Evolutionary conservation across 2,113 vertebrate genomes (phyloP), one percentile per base, ranked within the genome.

Genomic region (Platysternon megacephalum): DNA sequence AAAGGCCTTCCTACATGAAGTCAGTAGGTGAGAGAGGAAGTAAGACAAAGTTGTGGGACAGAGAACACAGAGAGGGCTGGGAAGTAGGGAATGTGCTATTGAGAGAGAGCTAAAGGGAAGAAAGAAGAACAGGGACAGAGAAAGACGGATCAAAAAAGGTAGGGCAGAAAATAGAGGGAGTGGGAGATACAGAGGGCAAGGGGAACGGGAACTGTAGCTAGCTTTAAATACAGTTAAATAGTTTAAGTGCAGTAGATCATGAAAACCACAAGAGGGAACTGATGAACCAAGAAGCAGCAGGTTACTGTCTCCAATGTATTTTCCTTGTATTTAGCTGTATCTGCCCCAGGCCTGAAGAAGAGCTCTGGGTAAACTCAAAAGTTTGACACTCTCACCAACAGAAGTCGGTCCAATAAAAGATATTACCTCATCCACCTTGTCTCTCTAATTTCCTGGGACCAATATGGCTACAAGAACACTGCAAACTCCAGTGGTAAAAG

Each of bases 181-280:
- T 7, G 49, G 52, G 22, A 53, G 17, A 21, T n/a, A 52, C 49
- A 42, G n/a, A 42, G 13, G 28, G 11, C 13, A 55, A 79, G 29
- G 29, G 29, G 17, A 32, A 79, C 51, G 78, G 44, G 46, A n/a
- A 76, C 21, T 76, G 72, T 28, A 76, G 11, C 22, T 12, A 46
- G 24, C 39, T 76, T 42, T 46, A 26, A 42, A 28, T 39, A 65
- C 32, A 68, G 65, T n/a, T 68, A 21, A 74, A 42, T 44, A 26
- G 24, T 46, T 76, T 76, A 82, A 3, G 5, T 76, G 96, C 86
- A 96, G 58, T 96, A 85, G 83, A 56, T n/a, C 0, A 0, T 2
- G 1, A 4, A 8, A n/a, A 32, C 93, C 97, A 96, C 95, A 65
- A 93, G 96, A 95, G 96, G 96, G 96, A 92, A 94, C 87, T 35